These are phyloP conservation scores for Octodon degus DNA, from an alignment of 2,113 vertebrate genomes.

Conservation along the genomic window DNA sequence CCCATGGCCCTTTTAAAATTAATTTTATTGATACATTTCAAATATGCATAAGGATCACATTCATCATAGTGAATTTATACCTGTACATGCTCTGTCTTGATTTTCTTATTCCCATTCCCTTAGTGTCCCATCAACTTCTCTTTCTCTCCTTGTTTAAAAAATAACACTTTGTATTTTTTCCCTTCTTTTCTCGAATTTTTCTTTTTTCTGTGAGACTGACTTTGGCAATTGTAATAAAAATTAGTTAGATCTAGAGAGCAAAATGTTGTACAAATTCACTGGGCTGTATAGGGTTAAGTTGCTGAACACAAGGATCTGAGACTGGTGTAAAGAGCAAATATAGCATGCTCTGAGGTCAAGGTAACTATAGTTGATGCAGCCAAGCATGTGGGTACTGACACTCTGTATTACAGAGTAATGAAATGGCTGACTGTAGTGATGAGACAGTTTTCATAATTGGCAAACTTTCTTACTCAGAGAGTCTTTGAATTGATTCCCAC, in stretches of 20 bases:
- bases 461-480: neutral
- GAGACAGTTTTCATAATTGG: neutral
- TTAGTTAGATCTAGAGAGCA: neutral
- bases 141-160: no score
- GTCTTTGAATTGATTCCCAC: neutral
- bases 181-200: no score
- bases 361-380: neutral
- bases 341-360: no score
- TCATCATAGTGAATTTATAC: no score
- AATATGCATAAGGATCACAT: no score
- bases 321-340: neutral
- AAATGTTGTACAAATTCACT: neutral
- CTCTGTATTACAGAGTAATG: neutral
- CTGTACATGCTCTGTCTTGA: no score
- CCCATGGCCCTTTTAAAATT: no score
- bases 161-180: no score
- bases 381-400: neutral
- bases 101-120: no score
- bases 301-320: neutral
- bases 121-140: no score
- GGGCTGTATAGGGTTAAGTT: neutral
- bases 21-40: no score
- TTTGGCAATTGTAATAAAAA: neutral
- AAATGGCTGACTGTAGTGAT: neutral
- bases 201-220: neutral